Evolutionary conservation across 2,113 vertebrate species (phyloP), one percentile per base, ranked within the genome.

Genomic region (Halcyon malimbica): DNA sequence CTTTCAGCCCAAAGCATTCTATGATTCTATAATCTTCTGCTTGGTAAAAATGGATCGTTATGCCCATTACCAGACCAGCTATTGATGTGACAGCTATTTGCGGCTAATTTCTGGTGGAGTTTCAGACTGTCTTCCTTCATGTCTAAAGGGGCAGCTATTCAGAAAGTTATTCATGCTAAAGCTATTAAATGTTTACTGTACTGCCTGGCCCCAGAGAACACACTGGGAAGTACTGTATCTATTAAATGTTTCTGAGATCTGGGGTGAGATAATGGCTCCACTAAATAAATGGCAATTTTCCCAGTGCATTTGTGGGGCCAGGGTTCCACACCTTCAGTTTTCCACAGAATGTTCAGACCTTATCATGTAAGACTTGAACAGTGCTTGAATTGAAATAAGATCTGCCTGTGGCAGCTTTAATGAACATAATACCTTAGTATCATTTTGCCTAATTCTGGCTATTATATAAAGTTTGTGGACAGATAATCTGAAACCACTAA

Each of bases 241-340:
- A 65, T 39, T 11, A 28, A 83, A 57, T 5, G 14, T 31, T 90
- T 83, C 83, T 76, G 82, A 83, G 89, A 83, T 70, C 35, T 65
- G 28, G 74, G 41, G 16, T 28, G 71, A 88, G 73, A 93, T 88
- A 92, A 79, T 77, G 41, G 26, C 62, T 83, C 68, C 41, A n/a
- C 37, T 83, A 83, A 73, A 83, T 37, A 63, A 62, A 14, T 83
- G 83, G 79, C 85, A 92, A 69, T 74, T 41, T 92, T 95, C 94
- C 67, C 79, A 76, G 67, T 42, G 57, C 1, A 1, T 83, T 53
- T 48, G 63, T 90, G 31, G 53, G 79, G 50, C 85, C 63, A 80
- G 67, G 60, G 44, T 42, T 83, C 81, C 69, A 80, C 71, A 90
- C 76, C 63, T 94, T 53, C 44, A 26, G 26, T 35, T 87, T 86